These are phyloP conservation scores for Andinoacara biseriatus DNA, from an alignment of 2,113 vertebrate genomes.

Conservation along the genomic window DNA sequence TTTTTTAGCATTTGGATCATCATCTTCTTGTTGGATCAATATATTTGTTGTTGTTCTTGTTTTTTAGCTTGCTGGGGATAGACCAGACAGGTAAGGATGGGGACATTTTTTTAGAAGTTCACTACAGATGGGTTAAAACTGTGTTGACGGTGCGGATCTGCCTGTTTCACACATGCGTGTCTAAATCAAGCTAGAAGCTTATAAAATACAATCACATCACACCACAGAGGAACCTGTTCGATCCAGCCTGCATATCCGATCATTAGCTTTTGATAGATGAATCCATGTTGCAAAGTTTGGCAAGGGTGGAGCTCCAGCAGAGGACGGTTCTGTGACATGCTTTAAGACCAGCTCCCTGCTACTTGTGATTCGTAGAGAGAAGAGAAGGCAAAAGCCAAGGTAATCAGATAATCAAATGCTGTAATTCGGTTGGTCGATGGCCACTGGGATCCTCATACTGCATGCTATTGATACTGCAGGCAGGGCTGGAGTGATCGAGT, in stretches of 20 bases:
- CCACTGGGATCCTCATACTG: slow-evolving; percentile 1
- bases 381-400: neutral
- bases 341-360: neutral
- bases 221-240: neutral
- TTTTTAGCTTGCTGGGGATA: slow-evolving; percentile 10
- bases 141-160: neutral
- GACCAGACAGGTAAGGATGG: slow-evolving; percentile 56
- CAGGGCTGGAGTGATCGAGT: neutral
- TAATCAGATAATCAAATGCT: slow-evolving; percentile 25
- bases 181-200: neutral
- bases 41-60: slow-evolving; percentile 3
- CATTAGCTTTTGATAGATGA: neutral
- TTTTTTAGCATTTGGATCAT: slow-evolving; percentile 40
- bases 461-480: slow-evolving; percentile 15
- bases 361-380: neutral
- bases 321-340: neutral
- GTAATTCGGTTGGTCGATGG: slow-evolving; percentile 20
- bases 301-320: neutral
- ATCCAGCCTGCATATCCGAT: neutral
- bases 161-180: neutral
- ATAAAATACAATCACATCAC: neutral
- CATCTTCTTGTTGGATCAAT: slow-evolving; percentile 53
- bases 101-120: neutral
- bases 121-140: neutral
- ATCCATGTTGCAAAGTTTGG: neutral